Conservation (phyloP, 2,113 vertebrate species). For the Paedocypris sp. region DNA sequence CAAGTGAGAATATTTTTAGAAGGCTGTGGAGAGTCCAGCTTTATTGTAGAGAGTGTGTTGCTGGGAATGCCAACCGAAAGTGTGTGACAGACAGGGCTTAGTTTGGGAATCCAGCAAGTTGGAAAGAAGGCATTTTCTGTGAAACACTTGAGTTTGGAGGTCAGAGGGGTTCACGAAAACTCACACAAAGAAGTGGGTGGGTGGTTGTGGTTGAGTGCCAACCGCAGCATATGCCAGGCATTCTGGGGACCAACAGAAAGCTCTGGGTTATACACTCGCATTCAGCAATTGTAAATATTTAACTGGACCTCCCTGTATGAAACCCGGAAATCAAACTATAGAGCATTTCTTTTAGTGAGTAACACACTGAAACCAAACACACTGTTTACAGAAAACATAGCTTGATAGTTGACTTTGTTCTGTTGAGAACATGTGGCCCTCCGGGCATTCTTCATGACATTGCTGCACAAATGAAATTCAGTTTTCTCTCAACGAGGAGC, state of each 20-base stretch:
- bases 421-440: background rate
- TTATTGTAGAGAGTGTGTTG: background rate
- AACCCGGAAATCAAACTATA: conserved; percentile 5
- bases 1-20: background rate
- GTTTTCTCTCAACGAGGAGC: too few relatives aligned
- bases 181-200: conserved; percentile 10
- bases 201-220: conserved; percentile 20
- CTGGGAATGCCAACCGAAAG: background rate
- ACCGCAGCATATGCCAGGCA: conserved; percentile 15
- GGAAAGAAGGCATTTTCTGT: background rate
- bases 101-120: conserved; percentile 14
- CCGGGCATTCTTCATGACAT: background rate
- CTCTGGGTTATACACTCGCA: background rate
- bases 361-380: background rate
- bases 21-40: background rate
- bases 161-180: conserved; percentile 17
- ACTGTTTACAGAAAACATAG: background rate
- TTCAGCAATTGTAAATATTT: conserved; percentile 33
- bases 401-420: background rate
- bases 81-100: conserved; percentile 2
- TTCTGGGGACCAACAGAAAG: conserved; percentile 14
- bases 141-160: conserved; percentile 11
- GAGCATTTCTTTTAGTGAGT: background rate
- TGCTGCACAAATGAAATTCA: too few relatives aligned
- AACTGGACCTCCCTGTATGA: conserved; percentile 25